Base-by-base conservation (phyloP, 2,113 vertebrate genomes). In the Anseranas semipalmata region DNA sequence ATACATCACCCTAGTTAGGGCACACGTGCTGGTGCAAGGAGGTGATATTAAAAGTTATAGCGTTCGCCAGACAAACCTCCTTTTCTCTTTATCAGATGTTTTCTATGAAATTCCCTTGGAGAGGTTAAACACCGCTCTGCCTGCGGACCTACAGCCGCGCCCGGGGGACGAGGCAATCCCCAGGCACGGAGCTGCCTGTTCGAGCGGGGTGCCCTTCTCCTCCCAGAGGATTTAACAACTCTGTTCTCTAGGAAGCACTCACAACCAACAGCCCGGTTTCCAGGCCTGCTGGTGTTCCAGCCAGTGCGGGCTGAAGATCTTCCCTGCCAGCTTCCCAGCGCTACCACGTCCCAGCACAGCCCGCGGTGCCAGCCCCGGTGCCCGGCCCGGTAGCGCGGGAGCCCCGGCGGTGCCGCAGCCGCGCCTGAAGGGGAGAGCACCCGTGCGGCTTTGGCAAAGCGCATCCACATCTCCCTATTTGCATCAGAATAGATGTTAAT, bases 81-180 rank as follows among this genome's bases (percentile, higher is more conserved):
- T 84, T 86, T 53, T 66, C 48, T 76, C 73, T 90, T 90, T 56
- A 58, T 67, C 81, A 76, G 81, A 87, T 93, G 82, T 92, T 93
- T 71, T 70, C 89, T 75, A 41, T 85, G 81, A 86, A 89, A 87
- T 88, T 80, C 67, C 62, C 81, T 48, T 74, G 62, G 73, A 58
- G 75, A 92, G 58, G 87, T 82, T 81, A 92, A 82, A 89, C 75
- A 39, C 50, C 91, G 84, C 90, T 83, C 79, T 73, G 37, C 88
- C 94, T 77, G 78, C 84, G 65, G 76, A 93, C 94, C 89, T 97
- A 58, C 71, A 89, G 85, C 70, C 85, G 79, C 89, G 82, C 71
- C 73, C 91, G n/a, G 33, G 58, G 81, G 67, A 55, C 71, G 62
- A 10, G 81, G 52, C n/a, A 71, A 53, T 87, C 41, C 66, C 78